Evolutionary conservation across 2,888 invertebrate species (phyloP), one percentile per base, ranked within the genome.

Genomic region (Ptilodon capucinus): DNA sequence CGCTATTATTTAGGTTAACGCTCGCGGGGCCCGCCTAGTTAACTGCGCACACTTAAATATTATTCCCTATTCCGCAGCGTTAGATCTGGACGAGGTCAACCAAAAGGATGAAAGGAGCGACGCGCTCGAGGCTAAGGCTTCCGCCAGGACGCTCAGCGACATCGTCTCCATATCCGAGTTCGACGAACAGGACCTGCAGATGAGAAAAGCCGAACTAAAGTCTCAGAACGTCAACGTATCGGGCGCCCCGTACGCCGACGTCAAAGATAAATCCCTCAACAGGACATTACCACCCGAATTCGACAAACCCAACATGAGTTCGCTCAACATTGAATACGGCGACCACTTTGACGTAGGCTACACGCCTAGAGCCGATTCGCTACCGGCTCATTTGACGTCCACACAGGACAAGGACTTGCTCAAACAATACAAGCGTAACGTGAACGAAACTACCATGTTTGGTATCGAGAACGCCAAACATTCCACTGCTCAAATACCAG

Each of bases 121-220:
- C 30, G 57, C 66, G 1, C 64, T 76, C 9, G 89, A 88, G 6
- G 93, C 92, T 17, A 94, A 94, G 76, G 91, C 91, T 45, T 94
- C 94, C 40, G 95, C 93, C 0, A 91, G 95, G 34, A 95, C 95
- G 0, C 84, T 95, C 4, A 94, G 94, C 71, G 95, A 95, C 61
- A 93, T 95, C 48, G 90, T 95, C 0, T 95, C 95, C 0, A 93
- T 95, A 73, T 93, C 95, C 0, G 95, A 95, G 59, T 93, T 93
- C 51, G 95, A 95, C 53, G 95, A 95, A 60, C 92, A 93, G 42
- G 94, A 94, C 68, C 68, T 87, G 43, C 89, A 93, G 46, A 92
- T 92, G 76, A 84, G 93, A 5, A 78, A 84, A 48, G 91, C 91
- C 0, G 92, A 92, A 47, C 57, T 85, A 6, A 84, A 78, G 60